Conservation (phyloP, 2,113 vertebrate species). For the Dendropsophus ebraccatus region DNA sequence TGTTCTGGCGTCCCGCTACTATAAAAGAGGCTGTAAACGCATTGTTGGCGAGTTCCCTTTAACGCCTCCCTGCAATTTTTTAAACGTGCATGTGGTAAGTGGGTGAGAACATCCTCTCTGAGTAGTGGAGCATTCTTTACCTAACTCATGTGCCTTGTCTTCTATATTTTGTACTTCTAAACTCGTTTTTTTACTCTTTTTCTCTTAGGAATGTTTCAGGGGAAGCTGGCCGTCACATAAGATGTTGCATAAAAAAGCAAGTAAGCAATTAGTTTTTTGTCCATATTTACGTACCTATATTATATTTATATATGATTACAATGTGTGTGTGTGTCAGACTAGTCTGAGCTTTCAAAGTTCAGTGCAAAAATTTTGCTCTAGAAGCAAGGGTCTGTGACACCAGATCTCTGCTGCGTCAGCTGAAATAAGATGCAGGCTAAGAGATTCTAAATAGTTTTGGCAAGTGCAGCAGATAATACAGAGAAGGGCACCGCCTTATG, state of each 20-base stretch:
- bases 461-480: slow-evolving; percentile 21
- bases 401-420: slow-evolving; percentile 24
- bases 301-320: too few relatives aligned
- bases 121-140: not conserved
- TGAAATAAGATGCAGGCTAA: slow-evolving; percentile 23
- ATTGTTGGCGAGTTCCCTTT: too few relatives aligned
- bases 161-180: not conserved
- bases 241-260: slow-evolving; percentile 98
- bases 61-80: too few relatives aligned
- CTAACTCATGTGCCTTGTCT: not conserved
- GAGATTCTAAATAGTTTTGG: slow-evolving; percentile 10
- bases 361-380: not conserved
- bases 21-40: too few relatives aligned
- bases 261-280: slow-evolving; percentile 74
- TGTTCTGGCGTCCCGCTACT: too few relatives aligned
- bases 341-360: not conserved
- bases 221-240: slow-evolving; percentile 98
- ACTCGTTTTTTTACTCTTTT: not conserved
- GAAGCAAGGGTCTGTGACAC: not conserved
- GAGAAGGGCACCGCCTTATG: not conserved
- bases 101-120: too few relatives aligned
- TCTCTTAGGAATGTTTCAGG: slow-evolving; percentile 95
- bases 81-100: too few relatives aligned
- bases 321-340: too few relatives aligned
- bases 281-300: not conserved